These are phyloP conservation scores for Cremastinae sp. DNA, from an alignment of 2,888 invertebrate species.

Conservation along the genomic window DNA sequence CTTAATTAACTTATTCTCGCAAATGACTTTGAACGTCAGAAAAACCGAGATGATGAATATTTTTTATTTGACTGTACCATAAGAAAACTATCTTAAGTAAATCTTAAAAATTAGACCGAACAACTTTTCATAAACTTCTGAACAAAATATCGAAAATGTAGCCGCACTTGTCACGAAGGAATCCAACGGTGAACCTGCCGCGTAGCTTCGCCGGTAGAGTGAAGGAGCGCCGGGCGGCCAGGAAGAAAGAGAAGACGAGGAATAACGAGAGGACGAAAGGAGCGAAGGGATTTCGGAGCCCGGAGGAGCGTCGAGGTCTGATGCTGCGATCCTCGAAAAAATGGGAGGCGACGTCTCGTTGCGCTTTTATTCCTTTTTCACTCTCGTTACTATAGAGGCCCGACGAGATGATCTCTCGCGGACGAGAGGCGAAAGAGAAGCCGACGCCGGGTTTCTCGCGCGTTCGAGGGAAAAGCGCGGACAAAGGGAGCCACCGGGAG, in stretches of 20 bases:
- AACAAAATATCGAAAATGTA: not conserved
- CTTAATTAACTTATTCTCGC: too few species aligned
- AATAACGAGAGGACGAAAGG: conserved; percentile 11
- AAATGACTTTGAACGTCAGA: too few species aligned
- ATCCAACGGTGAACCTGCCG: conserved; percentile 38
- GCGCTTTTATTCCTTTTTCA: conserved; percentile 42
- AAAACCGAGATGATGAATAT: too few species aligned
- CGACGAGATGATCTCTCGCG: conserved; percentile 25
- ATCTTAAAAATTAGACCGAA: too few species aligned
- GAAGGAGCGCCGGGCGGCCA: conserved; percentile 25
- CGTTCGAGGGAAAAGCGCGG: not conserved
- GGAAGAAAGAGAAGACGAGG: conserved; percentile 33
- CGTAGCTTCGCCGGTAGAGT: conserved; percentile 22
- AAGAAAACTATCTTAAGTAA: too few species aligned
- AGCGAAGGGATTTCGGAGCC: conserved; percentile 30
- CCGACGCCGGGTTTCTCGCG: not conserved
- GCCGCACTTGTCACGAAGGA: conserved; percentile 2
- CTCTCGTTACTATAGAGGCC: conserved; percentile 15
- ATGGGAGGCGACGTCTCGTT: conserved; percentile 26
- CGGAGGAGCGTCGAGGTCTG: conserved; percentile 59
- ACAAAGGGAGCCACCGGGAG: conserved; percentile 38
- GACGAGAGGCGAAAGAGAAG: not conserved
- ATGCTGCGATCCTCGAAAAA: conserved; percentile 46
- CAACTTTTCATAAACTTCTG: too few species aligned
- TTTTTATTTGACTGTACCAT: too few species aligned